Base-by-base conservation (phyloP, 2,888 invertebrate genomes). In the Lepidochrysops patricia region DNA sequence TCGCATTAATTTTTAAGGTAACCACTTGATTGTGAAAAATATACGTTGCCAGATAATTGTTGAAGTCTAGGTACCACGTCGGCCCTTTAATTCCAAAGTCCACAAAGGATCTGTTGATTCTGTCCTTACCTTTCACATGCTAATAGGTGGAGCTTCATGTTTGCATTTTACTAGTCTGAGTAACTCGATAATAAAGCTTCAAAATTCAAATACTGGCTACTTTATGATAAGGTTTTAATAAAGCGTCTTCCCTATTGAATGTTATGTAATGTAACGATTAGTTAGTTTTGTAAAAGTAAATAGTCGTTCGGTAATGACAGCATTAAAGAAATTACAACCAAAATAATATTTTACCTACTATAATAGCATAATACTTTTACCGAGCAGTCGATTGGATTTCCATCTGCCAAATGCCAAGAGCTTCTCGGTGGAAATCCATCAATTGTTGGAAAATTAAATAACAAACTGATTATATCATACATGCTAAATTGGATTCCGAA, bases 71-170 rank as follows among this genome's bases (percentile, higher is more conserved):
- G 26, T 13, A 7, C 26, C 13, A 32, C 19, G 32, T 32, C 15
- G 32, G 54, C 19, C 50, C 9, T 52, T 52, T 52, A 52, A 52
- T 26, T 32, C 13, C 19, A 54, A 54, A 32, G 54, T 32, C 15
- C 32, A 54, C 54, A 54, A 54, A 32, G 19, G 52, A 15, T 19
- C 54, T 54, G 54, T 54, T 19, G 12, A 32, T 54, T 23, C 5
- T 32, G 13, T 32, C 29, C 12, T 52, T 29, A 29, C 29, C 29
- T 52, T 54, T 54, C 12, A 54, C 29, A 19, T 54, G 29, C 23
- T 54, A 54, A 54, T 54, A 23, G 12, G 19, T 43, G 23, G 13
- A 15, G 15, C 15, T 29, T 54, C 15, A 1, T 5, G 4, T 54
- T 54, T 54, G 1, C 3, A 54, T 13, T 50, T 52, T 23, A 12